phyloP scores from a whole-genome alignment of 2,797 vertebrate species.

The Rhynchotus rufescens region DNA sequence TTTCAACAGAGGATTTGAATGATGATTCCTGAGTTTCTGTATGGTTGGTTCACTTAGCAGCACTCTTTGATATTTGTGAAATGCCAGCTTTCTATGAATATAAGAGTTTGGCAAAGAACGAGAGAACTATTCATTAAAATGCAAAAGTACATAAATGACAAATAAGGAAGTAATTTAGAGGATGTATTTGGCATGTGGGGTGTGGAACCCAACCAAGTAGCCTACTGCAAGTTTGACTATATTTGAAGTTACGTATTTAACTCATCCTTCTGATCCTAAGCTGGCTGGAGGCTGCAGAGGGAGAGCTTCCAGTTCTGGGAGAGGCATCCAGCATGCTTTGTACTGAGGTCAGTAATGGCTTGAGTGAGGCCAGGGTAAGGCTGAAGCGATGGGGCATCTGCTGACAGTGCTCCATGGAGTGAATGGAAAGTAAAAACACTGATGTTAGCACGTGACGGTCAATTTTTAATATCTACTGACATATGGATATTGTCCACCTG shows the following conservation, averaged over 20 bases:
- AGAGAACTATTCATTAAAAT: slow-evolving; percentile 77
- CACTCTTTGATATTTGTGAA: slow-evolving; percentile 77
- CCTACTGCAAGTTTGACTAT: slow-evolving; percentile 71
- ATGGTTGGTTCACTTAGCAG: slow-evolving; percentile 71
- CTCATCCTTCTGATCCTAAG: slow-evolving; percentile 50
- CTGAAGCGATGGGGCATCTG: neutral
- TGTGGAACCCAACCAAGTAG: slow-evolving; percentile 71
- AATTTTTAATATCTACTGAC: neutral
- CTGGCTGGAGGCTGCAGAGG: neutral
- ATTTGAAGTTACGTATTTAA: slow-evolving; percentile 64
- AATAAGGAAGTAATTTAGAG: slow-evolving; percentile 77
- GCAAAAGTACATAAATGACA: slow-evolving; percentile 78
- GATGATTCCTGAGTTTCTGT: slow-evolving; percentile 69
- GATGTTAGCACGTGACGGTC: neutral
- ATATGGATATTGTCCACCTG: neutral
- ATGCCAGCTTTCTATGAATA: slow-evolving; percentile 80
- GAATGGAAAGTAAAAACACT: neutral
- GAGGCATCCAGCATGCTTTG: neutral
- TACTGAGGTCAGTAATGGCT: neutral
- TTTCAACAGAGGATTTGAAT: slow-evolving; percentile 62
- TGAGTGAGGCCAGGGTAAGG: neutral
- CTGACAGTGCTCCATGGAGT: neutral
- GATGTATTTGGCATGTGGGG: slow-evolving; percentile 72
- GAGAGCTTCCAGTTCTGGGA: neutral
- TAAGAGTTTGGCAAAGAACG: slow-evolving; percentile 74